Evolutionary conservation across 1,140 invertebrate species (phyloP), one percentile per base, ranked within the genome.

Genomic region (Nasonia vitripennis): DNA sequence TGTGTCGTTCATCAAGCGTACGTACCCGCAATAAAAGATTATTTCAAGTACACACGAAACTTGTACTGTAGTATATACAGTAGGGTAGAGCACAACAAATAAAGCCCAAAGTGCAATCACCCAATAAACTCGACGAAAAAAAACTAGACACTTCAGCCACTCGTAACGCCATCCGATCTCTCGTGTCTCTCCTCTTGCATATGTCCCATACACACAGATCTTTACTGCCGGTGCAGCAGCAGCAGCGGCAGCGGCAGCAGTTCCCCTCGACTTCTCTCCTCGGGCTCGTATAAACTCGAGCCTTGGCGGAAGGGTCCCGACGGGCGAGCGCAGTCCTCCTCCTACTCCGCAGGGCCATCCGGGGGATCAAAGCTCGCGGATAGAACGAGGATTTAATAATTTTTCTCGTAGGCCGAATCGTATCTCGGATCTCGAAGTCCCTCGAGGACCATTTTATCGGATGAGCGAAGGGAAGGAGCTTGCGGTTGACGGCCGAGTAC

Each of bases 371-470:
- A 75, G 20, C 37, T 37, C 37, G n/a, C 23, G 55, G 45, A 34
- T 27, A 31, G 45, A 74, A 75, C 6, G 31, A 73, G 83, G 77
- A 85, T 85, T 85, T 85, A 85, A 81, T 85, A 85, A 85, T 80
- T 85, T 85, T 85, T 81, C 37, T 67, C n/a, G 45, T 41, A 7
- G 37, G 14, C 34, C 27, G 34, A 78, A 78, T 67, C 51, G 23
- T 78, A 78, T 67, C 12, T 67, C 51, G 51, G 27, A 78, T 78
- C 27, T 78, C 27, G 10, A 67, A 17, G 14, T 78, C 77, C 31
- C 74, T 31, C 31, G 75, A 79, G 67, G 17, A 23, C 70, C 9
- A 37, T 71, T 79, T 68, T 71, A 71, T 79, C 41, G 77, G 48
- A 84, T 51, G 74, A 70, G 75, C 41, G 34, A 78, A 27, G 81